Evolutionary conservation across 2,888 invertebrate genomes (phyloP).

Genomic region (Plebejus argus): DNA sequence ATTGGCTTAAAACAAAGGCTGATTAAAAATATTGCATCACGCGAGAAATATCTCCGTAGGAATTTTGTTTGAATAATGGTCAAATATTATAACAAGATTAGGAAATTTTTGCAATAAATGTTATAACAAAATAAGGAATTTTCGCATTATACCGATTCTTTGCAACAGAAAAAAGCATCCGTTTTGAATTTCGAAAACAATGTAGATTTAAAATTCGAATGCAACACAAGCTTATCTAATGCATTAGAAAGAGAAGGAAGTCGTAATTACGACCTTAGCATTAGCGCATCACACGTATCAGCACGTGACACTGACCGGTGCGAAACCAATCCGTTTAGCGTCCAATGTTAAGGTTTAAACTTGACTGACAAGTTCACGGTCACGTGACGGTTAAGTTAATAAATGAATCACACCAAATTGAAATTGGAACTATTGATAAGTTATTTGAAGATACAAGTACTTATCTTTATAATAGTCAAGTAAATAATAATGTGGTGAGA

Average conservation of each 20-base stretch:
- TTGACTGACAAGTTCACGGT: constrained; percentile 28
- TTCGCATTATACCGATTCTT: background rate
- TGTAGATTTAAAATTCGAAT: too few species aligned
- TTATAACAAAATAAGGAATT: background rate
- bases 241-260: constrained; percentile 6
- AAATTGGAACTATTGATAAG: background rate
- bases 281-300: background rate
- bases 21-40: constrained; percentile 23
- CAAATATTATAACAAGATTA: constrained; percentile 18
- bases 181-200: background rate
- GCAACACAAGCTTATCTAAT: background rate
- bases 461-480: background rate
- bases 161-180: background rate
- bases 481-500: too few species aligned
- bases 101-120: background rate
- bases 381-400: background rate
- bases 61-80: constrained; percentile 13
- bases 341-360: constrained; percentile 41
- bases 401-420: background rate
- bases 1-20: constrained; percentile 24
- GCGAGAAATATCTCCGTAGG: background rate
- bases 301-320: background rate
- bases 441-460: background rate
- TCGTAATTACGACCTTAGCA: background rate
- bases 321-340: constrained; percentile 32